Evolutionary conservation across 2,888 invertebrate genomes (phyloP), one percentile per base, ranked within the genome.

Genomic region (Folsomia manolachei): DNA sequence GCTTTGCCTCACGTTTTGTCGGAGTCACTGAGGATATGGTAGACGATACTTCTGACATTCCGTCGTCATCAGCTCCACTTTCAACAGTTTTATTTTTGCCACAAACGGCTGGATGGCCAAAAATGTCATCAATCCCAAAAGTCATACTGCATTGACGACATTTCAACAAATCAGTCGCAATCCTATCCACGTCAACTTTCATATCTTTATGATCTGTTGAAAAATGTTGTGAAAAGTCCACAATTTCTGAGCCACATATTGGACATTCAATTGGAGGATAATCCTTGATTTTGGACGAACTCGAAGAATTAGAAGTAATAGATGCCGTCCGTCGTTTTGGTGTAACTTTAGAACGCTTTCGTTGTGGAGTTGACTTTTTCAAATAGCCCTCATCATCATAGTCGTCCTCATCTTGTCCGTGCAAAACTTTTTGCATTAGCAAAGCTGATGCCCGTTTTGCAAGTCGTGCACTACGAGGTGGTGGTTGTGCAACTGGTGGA

Each of bases 111-210:
- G 60, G 61, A 60, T 80, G 80, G 27, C 72, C 72, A 19, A 80
- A 64, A 21, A 81, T 62, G 62, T 81, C 81, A 61, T 74, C 71
- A 39, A 79, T 75, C 4, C 73, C 74, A 72, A 81, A 81, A 0
- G 79, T 78, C 19, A 79, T 78, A 0, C 70, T 70, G 69, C 81
- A 81, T 18, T 74, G 75, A 18, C 76, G 71, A 70, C 81, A 81
- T 0, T 77, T 71, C n/a, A 79, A 64, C 11, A 75, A 67, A 19
- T 78, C 74, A 18, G 71, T 62, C 0, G 78, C 76, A 26, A 77
- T 69, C 23, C 80, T 19, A 14, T 71, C 71, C 56, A 79, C 77
- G 9, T 71, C 69, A 1, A 79, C 69, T 23, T 78, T 74, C 60
- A 79, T 64, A 39, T 79, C 81, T 21, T 72, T 69, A 64, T 81